Conservation (phyloP, 2,888 invertebrate species). For the Hemaris fuciformis region DNA sequence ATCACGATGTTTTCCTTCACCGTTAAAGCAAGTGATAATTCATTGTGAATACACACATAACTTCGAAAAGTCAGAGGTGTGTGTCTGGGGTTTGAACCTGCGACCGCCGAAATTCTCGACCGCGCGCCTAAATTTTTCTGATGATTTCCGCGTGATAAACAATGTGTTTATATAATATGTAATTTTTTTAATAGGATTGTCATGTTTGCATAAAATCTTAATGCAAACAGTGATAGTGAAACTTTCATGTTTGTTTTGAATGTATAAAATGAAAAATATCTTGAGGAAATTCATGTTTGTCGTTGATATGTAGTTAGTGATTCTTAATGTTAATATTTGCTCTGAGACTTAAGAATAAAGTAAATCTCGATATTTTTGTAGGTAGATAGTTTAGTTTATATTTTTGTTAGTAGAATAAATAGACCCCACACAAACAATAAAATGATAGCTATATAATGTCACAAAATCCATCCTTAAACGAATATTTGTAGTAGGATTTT, state of each 20-base stretch:
- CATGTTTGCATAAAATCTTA: constrained; percentile 3
- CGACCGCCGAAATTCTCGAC: no score
- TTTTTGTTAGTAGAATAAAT: not conserved
- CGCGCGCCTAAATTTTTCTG: no score
- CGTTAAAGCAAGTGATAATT: no score
- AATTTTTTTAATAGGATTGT: not conserved
- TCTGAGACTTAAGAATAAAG: not conserved
- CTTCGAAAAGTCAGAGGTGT: no score
- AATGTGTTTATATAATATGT: constrained; percentile 5
- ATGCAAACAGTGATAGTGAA: not conserved
- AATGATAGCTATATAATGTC: no score
- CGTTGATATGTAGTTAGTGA: not conserved
- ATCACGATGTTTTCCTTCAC: no score
- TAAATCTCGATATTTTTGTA: not conserved
- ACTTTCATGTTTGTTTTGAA: not conserved
- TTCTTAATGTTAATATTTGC: not conserved
- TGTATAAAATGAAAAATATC: not conserved
- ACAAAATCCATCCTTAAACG: no score
- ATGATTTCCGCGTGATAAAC: not conserved
- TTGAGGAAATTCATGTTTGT: not conserved
- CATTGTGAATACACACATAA: no score
- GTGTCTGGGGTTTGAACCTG: no score
- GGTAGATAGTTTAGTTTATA: no score
- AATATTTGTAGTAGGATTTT: no score
- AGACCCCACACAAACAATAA: not conserved